Conservation (phyloP, 2,797 vertebrate species). For the Hybognathus amarus region DNA sequence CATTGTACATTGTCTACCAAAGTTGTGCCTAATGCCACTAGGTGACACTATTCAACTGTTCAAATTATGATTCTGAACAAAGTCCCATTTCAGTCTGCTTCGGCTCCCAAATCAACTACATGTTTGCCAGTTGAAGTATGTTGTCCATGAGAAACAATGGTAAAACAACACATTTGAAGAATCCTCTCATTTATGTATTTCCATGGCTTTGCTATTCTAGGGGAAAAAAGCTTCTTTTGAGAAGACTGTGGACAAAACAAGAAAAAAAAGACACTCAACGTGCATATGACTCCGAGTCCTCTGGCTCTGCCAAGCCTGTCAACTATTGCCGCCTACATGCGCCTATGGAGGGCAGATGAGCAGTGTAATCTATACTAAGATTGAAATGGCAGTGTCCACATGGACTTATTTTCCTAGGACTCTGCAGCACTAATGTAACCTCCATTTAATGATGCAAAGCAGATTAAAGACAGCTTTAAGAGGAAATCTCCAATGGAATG, state of each 20-base stretch:
- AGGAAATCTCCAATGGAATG: conserved; percentile 29
- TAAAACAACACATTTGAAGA: neutral
- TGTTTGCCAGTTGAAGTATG: neutral
- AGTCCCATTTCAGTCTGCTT: neutral
- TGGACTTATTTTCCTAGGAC: conserved; percentile 53
- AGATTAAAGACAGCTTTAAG: conserved; percentile 63
- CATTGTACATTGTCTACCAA: neutral
- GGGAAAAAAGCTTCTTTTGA: neutral
- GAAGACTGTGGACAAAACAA: neutral
- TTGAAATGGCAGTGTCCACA: conserved; percentile 65
- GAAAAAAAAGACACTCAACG: neutral
- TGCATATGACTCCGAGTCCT: conserved; percentile 5
- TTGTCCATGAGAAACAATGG: neutral
- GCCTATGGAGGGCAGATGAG: conserved; percentile 46
- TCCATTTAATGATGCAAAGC: conserved; percentile 61
- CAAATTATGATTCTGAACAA: conserved; percentile 1
- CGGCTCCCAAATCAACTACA: neutral
- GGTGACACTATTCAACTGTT: conserved; percentile 39
- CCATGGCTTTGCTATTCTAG: neutral
- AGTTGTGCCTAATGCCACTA: conserved; percentile 29
- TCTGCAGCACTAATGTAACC: conserved; percentile 59
- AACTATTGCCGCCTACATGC: conserved; percentile 2
- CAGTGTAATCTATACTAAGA: conserved; percentile 60
- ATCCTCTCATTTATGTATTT: neutral
- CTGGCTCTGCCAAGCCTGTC: conserved; percentile 23